These are phyloP conservation scores for Choloepus didactylus DNA, from an alignment of 2,797 vertebrate species.

Conservation along the genomic window DNA sequence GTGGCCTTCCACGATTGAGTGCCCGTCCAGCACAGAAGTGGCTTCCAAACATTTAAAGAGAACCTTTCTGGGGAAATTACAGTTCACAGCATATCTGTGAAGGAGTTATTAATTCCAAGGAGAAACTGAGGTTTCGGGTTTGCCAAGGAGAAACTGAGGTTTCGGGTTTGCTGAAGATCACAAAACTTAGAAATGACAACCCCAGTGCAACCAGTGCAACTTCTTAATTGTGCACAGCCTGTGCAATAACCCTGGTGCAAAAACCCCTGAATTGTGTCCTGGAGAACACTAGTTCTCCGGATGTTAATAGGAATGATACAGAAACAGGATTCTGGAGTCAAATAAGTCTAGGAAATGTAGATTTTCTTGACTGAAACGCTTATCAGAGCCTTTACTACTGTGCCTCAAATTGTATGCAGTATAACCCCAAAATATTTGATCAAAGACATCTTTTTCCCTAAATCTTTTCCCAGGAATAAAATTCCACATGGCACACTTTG, in stretches of 20 bases:
- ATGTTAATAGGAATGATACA: background rate
- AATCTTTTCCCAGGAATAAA: slow-evolving; percentile 39
- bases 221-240: background rate
- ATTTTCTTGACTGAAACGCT: background rate
- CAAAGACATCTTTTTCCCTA: background rate
- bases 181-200: background rate
- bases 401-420: background rate
- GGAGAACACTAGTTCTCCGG: background rate
- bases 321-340: slow-evolving; percentile 16
- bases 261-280: background rate
- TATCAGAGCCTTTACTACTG: background rate
- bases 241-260: background rate
- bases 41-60: background rate
- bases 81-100: background rate
- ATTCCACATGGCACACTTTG: background rate
- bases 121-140: background rate
- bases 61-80: background rate
- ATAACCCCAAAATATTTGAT: background rate
- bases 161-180: slow-evolving; percentile 12
- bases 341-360: background rate
- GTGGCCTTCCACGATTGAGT: background rate
- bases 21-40: background rate
- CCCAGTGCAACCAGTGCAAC: background rate
- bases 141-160: background rate
- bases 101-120: background rate